Conservation (phyloP, 1,140 invertebrate species). For the Cydia splendana region DNA sequence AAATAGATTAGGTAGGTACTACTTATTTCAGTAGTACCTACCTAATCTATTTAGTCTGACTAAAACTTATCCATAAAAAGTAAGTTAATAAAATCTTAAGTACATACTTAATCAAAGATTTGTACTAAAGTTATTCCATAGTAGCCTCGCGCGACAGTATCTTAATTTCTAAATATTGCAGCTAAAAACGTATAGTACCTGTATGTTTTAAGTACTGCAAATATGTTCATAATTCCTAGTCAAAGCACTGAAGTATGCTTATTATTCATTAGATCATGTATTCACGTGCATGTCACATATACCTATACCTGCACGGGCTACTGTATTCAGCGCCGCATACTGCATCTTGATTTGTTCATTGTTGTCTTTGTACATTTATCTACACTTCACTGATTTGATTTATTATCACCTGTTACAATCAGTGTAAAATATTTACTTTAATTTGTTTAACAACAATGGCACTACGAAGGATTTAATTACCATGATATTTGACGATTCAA, state of each 20-base stretch:
- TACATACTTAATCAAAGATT: too few species aligned
- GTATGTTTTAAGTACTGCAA: too few species aligned
- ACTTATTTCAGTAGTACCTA: too few species aligned
- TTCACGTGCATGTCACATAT: slow-evolving; percentile 24
- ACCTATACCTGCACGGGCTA: slow-evolving; percentile 5
- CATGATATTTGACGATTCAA: too few species aligned
- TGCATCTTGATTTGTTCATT: slow-evolving; percentile 32
- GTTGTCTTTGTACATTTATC: slow-evolving; percentile 16
- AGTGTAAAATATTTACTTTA: slow-evolving; percentile 7
- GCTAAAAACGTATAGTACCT: too few species aligned
- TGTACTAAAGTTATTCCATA: too few species aligned
- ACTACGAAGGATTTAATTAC: background rate
- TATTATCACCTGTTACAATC: slow-evolving; percentile 1
- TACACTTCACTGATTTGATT: slow-evolving; percentile 24
- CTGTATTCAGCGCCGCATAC: slow-evolving; percentile 15
- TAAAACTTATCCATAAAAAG: too few species aligned
- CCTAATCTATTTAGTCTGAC: too few species aligned
- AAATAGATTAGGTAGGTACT: too few species aligned
- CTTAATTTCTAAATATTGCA: too few species aligned
- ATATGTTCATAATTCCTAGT: slow-evolving; percentile 1
- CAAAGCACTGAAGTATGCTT: slow-evolving; percentile 15
- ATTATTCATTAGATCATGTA: slow-evolving; percentile 26
- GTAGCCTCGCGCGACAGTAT: too few species aligned
- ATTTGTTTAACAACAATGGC: background rate
- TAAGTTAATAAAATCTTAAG: too few species aligned